phyloP scores from a whole-genome alignment of 2,888 invertebrate genomes.

The Argyresthia goedartella region DNA sequence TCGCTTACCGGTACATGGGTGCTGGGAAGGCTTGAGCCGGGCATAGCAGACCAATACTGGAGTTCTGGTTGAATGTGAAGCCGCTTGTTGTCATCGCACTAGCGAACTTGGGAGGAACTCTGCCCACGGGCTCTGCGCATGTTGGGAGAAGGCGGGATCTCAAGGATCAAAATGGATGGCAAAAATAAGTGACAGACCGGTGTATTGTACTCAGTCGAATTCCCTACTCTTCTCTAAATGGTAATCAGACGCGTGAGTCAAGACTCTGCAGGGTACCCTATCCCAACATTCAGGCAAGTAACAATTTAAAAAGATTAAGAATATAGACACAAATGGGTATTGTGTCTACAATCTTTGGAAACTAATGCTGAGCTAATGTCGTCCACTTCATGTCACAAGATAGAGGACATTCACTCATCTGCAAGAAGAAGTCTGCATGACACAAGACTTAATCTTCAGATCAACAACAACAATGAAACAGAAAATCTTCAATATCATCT shows the following conservation, averaged over 20 bases:
- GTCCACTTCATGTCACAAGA: no score
- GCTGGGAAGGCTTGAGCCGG: conserved; percentile 80
- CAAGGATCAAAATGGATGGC: conserved; percentile 2
- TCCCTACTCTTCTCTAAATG: conserved; percentile 18
- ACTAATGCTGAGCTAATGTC: not conserved
- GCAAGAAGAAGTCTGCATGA: no score
- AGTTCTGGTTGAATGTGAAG: conserved; percentile 66
- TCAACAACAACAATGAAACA: no score
- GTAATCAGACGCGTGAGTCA: conserved; percentile 37
- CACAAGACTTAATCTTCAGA: no score
- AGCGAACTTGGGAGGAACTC: conserved; percentile 75
- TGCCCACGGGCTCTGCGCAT: conserved; percentile 76
- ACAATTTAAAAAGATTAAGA: conserved; percentile 20
- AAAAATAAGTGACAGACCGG: not conserved
- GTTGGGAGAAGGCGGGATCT: conserved; percentile 62
- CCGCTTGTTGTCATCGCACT: conserved; percentile 73
- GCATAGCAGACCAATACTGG: conserved; percentile 73
- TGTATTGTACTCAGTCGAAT: conserved; percentile 23
- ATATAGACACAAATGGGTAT: conserved; percentile 42
- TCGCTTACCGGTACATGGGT: conserved; percentile 77
- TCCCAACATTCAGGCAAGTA: conserved; percentile 97
- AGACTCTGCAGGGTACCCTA: conserved; percentile 91
- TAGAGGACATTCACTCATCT: no score
- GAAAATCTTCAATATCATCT: not conserved
- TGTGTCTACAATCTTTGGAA: conserved; percentile 40